A percentile compares a stretch with the other conserved stretches of the same genome.
These are phyloP conservation scores for Syncerus caffer DNA, from an alignment of 2,797 vertebrate species.

Conservation along the genomic window DNA sequence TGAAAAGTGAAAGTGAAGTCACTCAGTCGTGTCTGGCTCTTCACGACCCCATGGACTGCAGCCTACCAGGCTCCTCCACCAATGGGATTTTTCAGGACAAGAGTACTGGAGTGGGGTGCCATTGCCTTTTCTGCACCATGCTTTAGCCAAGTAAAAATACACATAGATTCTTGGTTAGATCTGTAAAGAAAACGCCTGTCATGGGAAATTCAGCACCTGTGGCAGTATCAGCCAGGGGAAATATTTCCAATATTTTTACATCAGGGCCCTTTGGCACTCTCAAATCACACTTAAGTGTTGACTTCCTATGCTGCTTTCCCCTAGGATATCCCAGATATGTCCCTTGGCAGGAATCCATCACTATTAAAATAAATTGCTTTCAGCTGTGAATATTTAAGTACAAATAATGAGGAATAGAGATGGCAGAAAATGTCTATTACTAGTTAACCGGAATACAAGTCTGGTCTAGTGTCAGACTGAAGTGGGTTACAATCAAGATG, in stretches of 20 bases:
- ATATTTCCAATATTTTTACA: background rate
- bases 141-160: background rate
- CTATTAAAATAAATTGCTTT: conserved; percentile 37
- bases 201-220: background rate
- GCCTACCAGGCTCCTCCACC: no score
- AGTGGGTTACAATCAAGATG: background rate
- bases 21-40: no score
- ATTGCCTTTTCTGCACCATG: background rate
- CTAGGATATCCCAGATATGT: background rate
- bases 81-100: no score
- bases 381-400: conserved; percentile 49
- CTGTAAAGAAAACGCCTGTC: background rate
- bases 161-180: background rate
- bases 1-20: no score
- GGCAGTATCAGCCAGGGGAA: background rate
- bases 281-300: background rate
- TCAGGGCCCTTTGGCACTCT: background rate
- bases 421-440: background rate
- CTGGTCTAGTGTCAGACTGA: background rate
- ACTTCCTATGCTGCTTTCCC: background rate
- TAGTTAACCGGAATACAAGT: background rate
- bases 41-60: no score
- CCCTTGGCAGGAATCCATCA: background rate
- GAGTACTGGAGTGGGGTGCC: no score
- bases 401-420: background rate